Evolutionary conservation across 2,888 invertebrate species (phyloP).

Genomic region (Synergus japonicus): DNA sequence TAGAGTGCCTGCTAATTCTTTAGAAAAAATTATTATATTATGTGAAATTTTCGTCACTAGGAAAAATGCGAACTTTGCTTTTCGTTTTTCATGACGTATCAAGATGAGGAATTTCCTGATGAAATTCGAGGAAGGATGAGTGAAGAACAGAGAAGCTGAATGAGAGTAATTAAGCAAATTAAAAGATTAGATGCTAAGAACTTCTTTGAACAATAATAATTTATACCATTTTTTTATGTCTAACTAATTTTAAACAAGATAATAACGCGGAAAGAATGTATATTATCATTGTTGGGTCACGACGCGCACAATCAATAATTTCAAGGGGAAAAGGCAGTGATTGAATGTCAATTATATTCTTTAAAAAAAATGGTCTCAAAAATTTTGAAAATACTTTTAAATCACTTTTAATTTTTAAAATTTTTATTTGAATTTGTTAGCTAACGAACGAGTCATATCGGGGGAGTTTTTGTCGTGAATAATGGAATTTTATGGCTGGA

Average conservation of each 20-base stretch:
- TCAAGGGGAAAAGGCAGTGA: background rate
- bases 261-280: too few species aligned
- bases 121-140: background rate
- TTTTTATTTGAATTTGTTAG: too few species aligned
- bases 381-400: too few species aligned
- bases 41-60: background rate
- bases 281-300: too few species aligned
- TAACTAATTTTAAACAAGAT: too few species aligned
- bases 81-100: background rate
- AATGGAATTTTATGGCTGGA: background rate
- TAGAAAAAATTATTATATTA: background rate
- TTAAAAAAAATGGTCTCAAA: background rate
- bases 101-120: background rate
- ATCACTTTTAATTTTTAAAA: too few species aligned
- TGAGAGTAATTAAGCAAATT: background rate
- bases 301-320: background rate
- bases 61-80: background rate
- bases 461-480: background rate
- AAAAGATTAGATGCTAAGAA: background rate
- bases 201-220: background rate
- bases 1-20: background rate
- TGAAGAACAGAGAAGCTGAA: background rate
- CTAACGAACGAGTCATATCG: background rate
- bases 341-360: background rate
- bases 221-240: background rate